Percentiles rank a stretch among this genome's conserved stretches.
phyloP scores from a whole-genome alignment of 2,113 vertebrate species.

The Rhadina sibilatrix region DNA sequence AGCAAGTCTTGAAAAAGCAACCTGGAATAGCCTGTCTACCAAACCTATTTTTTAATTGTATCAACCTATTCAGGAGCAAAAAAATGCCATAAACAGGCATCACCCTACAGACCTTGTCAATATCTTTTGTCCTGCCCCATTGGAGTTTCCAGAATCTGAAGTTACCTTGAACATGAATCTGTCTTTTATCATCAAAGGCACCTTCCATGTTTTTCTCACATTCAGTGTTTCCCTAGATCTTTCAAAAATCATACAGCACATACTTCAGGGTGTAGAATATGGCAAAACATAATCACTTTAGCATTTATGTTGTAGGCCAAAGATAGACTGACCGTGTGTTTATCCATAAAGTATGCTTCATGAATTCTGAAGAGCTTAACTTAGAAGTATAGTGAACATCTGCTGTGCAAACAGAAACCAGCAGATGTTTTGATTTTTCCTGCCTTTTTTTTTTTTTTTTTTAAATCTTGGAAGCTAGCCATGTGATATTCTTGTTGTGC shows the following conservation, averaged over 20 bases:
- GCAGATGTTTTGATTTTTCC: constrained; percentile 54
- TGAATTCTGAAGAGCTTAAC: neutral
- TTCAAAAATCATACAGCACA: neutral
- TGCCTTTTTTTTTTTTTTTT: constrained; percentile 10
- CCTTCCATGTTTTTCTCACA: neutral
- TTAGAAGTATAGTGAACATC: constrained; percentile 32
- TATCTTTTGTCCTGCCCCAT: neutral
- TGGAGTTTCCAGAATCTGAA: neutral
- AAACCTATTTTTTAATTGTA: neutral
- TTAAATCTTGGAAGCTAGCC: neutral
- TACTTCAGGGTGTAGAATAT: neutral
- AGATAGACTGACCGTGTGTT: neutral
- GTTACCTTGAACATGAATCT: neutral
- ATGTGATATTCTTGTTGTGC: neutral
- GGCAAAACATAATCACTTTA: neutral
- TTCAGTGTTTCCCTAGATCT: neutral
- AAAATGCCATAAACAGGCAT: neutral
- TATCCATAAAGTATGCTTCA: neutral
- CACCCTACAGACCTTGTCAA: neutral
- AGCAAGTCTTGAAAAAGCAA: neutral
- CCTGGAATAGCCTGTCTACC: neutral
- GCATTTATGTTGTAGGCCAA: neutral
- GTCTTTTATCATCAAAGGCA: neutral
- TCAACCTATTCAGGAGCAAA: neutral
- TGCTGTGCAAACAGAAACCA: constrained; percentile 4